Conservation (phyloP, 2,113 vertebrate species). For the Hirundichthys speculiger region DNA sequence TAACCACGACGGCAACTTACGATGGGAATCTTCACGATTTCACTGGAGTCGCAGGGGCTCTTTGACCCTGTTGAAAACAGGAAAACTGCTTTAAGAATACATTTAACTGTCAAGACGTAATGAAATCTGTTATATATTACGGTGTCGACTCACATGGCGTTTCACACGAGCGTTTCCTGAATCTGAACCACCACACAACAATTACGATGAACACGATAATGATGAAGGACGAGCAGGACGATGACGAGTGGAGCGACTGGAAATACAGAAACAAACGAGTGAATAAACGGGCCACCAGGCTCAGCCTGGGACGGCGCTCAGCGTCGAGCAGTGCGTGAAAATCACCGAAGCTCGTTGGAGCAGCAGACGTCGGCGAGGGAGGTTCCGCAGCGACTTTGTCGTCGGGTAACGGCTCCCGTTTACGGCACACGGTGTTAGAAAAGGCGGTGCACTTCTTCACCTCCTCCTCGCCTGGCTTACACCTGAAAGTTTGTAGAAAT, state of each 20-base stretch:
- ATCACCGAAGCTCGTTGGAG: slow-evolving; percentile 46
- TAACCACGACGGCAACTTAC: slow-evolving; percentile 67
- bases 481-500: slow-evolving; percentile 71
- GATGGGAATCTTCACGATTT: slow-evolving; percentile 80
- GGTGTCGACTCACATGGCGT: slow-evolving; percentile 56
- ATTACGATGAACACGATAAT: neutral
- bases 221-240: neutral
- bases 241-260: slow-evolving; percentile 45
- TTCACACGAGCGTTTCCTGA: slow-evolving; percentile 40
- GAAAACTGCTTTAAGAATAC: slow-evolving; percentile 7
- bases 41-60: slow-evolving; percentile 51
- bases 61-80: slow-evolving; percentile 52
- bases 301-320: neutral
- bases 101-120: neutral
- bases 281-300: accelerated
- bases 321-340: neutral
- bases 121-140: too few species aligned
- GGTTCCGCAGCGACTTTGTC: neutral
- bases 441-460: slow-evolving; percentile 71
- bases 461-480: slow-evolving; percentile 77
- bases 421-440: slow-evolving; percentile 77
- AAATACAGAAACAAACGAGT: neutral
- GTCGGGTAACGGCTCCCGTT: slow-evolving; percentile 44
- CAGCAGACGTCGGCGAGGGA: neutral
- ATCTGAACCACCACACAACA: slow-evolving; percentile 20